Conservation (phyloP, 1,140 invertebrate species). For the Eumaeus atala region DNA sequence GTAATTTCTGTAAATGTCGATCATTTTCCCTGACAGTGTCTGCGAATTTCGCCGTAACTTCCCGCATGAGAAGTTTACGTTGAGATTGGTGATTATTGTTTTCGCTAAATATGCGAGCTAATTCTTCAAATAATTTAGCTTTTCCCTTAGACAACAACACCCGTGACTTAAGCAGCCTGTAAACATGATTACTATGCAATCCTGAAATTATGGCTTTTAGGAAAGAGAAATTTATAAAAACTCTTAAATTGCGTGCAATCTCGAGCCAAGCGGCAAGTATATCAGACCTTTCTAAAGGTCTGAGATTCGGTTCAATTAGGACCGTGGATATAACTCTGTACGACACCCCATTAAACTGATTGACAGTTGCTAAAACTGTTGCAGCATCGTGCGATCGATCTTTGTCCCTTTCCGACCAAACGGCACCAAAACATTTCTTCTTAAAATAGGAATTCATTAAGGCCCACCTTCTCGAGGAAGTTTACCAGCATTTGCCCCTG, state of each 20-base stretch:
- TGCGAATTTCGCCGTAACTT: constrained; percentile 97
- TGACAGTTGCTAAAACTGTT: constrained; percentile 95
- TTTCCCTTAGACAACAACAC: constrained; percentile 89
- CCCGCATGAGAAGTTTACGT: constrained; percentile 93
- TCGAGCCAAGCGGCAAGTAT: constrained; percentile 97
- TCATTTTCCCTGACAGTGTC: constrained; percentile 92
- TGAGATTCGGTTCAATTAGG: constrained; percentile 83
- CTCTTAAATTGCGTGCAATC: constrained; percentile 95
- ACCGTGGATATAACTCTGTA: constrained; percentile 93
- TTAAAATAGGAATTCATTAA: no score
- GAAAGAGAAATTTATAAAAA: constrained; percentile 99
- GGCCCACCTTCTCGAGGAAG: no score
- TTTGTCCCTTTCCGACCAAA: constrained; percentile 94
- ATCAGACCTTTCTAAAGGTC: constrained; percentile 84
- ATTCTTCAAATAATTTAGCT: constrained; percentile 92
- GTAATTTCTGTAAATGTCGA: constrained; percentile 88
- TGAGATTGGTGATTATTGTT: constrained; percentile 98
- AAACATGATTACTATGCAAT: constrained; percentile 96
- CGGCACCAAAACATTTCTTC: constrained; percentile 96
- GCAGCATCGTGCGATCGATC: constrained; percentile 86
- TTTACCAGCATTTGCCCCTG: no score
- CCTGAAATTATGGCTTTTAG: constrained; percentile 98
- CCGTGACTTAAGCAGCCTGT: constrained; percentile 95
- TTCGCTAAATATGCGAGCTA: constrained; percentile 97
- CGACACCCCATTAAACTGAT: constrained; percentile 98